Base-by-base conservation (phyloP, 1,140 invertebrate species). In the Ylistrum balloti region DNA sequence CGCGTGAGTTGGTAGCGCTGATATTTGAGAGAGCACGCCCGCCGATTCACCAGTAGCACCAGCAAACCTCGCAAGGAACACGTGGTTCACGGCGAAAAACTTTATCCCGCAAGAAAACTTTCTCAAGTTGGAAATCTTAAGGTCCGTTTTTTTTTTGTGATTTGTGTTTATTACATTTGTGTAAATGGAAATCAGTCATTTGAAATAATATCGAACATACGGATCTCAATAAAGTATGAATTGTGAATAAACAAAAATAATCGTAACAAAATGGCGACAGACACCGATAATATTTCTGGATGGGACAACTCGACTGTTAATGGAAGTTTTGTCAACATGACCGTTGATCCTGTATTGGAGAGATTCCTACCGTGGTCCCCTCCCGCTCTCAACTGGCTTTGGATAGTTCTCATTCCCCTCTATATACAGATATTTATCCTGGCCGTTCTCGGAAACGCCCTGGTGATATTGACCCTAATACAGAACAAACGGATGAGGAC, bases 401-500 rank as follows among this genome's bases (percentile, higher is more conserved):
- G 56, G 56, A 74, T 74, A 28, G 22, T 74, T 3, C 56, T 96
- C 56, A 97, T 98, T 90, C 97, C 97, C 3, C 96, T 98, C 0
- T 98, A 98, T 95, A 97, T 97, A 38, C 96, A 97, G 0, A 98
- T 98, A 89, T 98, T 98, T 95, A 94, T 98, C 17, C 97, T 98
- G 85, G 97, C 98, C 0, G 97, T 98, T 87, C 96, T 98, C 0
- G 98, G 98, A 0, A 98, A 98, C 96, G 97, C 97, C 9, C 95
- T 98, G 88, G 98, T 98, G 3, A 97, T 98, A 74, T 97, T 98
- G 0, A 98, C 98, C 0, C 96, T 98, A 35, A 97, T 98, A 0
- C 97, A 98, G 94, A 98, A 98, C 95, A 97, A 97, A 93, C 96
- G 98, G 91, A 98, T 99, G 98, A 96, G 98, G 88, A 98, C 98